These are phyloP conservation scores for Mnemiopsis leidyi DNA, from an alignment of 37 sponge, comb jelly and placozoan species.

Conservation along the genomic window DNA sequence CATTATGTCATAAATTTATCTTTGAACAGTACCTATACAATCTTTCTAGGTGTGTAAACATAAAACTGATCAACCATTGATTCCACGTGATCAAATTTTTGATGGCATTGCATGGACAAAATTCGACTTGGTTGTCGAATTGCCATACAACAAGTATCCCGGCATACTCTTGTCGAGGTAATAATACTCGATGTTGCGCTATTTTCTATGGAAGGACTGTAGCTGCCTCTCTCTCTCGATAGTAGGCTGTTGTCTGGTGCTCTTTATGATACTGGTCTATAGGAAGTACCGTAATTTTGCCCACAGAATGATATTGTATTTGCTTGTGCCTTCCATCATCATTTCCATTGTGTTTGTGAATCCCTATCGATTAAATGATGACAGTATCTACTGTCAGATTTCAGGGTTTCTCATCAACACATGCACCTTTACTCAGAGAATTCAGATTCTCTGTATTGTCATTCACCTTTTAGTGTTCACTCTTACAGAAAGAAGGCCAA, in stretches of 20 bases:
- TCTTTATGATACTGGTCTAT: slow-evolving; percentile 33
- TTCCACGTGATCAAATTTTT: too few species aligned
- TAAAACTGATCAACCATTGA: too few species aligned
- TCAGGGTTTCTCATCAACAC: background rate
- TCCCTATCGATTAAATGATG: background rate
- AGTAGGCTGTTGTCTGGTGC: slow-evolving; percentile 3
- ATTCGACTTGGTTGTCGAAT: background rate
- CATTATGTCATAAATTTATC: too few species aligned
- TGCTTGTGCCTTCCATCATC: background rate
- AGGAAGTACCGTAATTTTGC: slow-evolving; percentile 11
- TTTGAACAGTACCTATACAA: too few species aligned
- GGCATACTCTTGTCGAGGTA: background rate
- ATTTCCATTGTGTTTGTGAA: background rate
- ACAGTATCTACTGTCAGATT: background rate
- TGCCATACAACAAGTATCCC: background rate
- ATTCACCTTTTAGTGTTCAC: slow-evolving; percentile 31
- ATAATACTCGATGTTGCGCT: background rate
- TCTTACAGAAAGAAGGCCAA: background rate
- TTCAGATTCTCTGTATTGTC: slow-evolving; percentile 13
- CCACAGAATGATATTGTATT: background rate
- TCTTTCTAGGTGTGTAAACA: too few species aligned
- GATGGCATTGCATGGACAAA: too few species aligned
- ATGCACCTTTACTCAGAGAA: background rate
- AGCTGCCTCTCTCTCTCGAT: background rate
- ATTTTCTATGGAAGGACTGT: slow-evolving; percentile 26